Conservation (phyloP, 2,888 invertebrate genomes). For the Aspidiotus rigidus region DNA sequence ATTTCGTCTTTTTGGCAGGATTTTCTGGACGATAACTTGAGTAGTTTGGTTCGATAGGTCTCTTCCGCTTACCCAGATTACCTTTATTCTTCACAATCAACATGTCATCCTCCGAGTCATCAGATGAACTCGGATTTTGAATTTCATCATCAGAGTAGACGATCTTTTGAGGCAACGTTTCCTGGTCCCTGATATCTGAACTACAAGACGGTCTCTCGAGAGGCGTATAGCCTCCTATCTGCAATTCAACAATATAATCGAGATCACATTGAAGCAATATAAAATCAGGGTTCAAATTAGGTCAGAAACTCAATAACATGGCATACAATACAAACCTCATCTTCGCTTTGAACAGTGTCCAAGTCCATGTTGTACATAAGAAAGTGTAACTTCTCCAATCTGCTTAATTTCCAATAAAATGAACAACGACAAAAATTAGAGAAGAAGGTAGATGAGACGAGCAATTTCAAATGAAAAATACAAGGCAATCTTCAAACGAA, state of each 20-base stretch:
- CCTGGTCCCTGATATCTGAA: not conserved
- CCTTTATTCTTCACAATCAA: not conserved
- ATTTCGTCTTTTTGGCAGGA: conserved; percentile 18
- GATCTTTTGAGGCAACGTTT: not conserved
- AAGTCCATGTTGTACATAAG: conserved; percentile 11
- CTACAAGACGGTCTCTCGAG: conserved; percentile 20
- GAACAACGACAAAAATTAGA: too few species aligned
- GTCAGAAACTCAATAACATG: not conserved
- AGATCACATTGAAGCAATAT: too few species aligned
- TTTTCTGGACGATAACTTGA: not conserved
- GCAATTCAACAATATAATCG: not conserved
- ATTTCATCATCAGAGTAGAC: conserved; percentile 23
- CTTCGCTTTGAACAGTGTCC: conserved; percentile 23
- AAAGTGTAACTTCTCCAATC: too few species aligned
- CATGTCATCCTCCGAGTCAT: conserved; percentile 22
- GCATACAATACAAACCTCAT: conserved; percentile 12
- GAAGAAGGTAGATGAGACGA: too few species aligned
- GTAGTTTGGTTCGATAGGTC: not conserved
- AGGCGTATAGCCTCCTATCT: conserved; percentile 18
- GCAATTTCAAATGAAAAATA: too few species aligned
- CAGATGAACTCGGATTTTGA: conserved; percentile 12
- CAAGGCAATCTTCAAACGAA: too few species aligned
- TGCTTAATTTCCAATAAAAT: too few species aligned
- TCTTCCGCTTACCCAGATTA: conserved; percentile 17
- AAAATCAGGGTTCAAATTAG: too few species aligned